Evolutionary conservation across 2,797 vertebrate genomes (phyloP), one percentile per base, ranked within the genome.

Genomic region (Sardinella longiceps): DNA sequence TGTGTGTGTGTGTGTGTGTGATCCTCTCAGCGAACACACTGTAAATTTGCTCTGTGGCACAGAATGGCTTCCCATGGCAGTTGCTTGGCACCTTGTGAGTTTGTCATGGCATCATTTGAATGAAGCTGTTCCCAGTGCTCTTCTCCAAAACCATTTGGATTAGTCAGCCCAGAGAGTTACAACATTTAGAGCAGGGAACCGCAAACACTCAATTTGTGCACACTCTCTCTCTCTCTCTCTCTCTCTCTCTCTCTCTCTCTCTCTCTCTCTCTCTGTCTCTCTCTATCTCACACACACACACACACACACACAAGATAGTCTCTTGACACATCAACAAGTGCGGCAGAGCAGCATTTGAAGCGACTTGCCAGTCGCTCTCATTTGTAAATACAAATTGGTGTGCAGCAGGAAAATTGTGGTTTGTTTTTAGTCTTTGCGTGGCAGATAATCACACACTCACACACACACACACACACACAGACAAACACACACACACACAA

Each of bases 401-500:
- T 23, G n/a, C 58, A 12, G 58, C n/a, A 25, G 28, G n/a, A 63
- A 63, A 28, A 63, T 11, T 63, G 58, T 60, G n/a, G n/a, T 63
- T 23, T 63, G 10, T 63, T 63, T 63, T 63, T 63, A 63, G 58
- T 63, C 58, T 63, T 63, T 63, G n/a, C 11, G n/a, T 63, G n/a
- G 5, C 58, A 63, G 58, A 9, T 23, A 60, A 15, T 50, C 23
- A 46, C 84, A 50, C 50, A 80, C 63, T 80, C 60, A 28, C 50
- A 39, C 48, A 46, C 88, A 87, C 56, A 60, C 23, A 63, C 60
- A 33, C 28, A 33, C 28, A 66, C 60, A 66, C 60, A 66, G 4
- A 70, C 56, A 77, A 80, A 82, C 80, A 80, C 37, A 86, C 80
- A 86, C 82, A 87, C 58, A 58, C 60, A 0, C 50, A 9, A 48